Base-by-base conservation (phyloP, 2,797 vertebrate genomes). In the Hylomyscus alleni region DNA sequence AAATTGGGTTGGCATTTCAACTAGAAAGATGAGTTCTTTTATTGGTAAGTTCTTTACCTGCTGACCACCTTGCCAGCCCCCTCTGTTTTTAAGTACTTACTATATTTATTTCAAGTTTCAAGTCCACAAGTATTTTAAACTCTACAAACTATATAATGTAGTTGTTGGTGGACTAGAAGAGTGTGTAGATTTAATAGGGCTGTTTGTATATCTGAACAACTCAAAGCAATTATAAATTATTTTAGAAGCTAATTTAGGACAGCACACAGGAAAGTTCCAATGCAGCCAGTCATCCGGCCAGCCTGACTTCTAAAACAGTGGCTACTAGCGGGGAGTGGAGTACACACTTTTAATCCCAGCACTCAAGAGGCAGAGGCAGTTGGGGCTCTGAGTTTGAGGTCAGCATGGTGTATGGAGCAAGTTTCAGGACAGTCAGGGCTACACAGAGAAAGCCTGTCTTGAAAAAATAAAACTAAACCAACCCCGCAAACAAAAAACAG, bases 121-220 rank as follows among this genome's bases (percentile, higher is more conserved):
- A 97, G 98, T 97, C 69, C 67, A 95, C 93, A 97, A 98, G 94
- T 93, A 91, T 95, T 98, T 98, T 98, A 97, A 98, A 98, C 97
- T 96, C 98, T 97, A 95, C 83, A 90, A 98, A 96, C 90, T 93
- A 80, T 84, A 62, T 93, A 97, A 97, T 94, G 96, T 76, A 95
- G 97, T 97, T 91, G 69, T 96, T 97, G 97, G 95, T 80, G 98
- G 95, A 98, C 93, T 84, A 96, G 93, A 85, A 97, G 81, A 84
- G 69, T 96, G 40, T 98, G 89, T 94, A 97, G 98, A 89, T 94
- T 98, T 98, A 97, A 97, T 97, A 67, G 60, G 60, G 95, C 98
- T 97, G 98, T 98, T 98, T 98, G 93, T 98, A 97, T 98, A 98
- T 97, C 84, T 97, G 97, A 98, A 98, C 95, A 97, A 97, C 96